Conservation (phyloP, 2,888 invertebrate species). For the Erebia palarica region DNA sequence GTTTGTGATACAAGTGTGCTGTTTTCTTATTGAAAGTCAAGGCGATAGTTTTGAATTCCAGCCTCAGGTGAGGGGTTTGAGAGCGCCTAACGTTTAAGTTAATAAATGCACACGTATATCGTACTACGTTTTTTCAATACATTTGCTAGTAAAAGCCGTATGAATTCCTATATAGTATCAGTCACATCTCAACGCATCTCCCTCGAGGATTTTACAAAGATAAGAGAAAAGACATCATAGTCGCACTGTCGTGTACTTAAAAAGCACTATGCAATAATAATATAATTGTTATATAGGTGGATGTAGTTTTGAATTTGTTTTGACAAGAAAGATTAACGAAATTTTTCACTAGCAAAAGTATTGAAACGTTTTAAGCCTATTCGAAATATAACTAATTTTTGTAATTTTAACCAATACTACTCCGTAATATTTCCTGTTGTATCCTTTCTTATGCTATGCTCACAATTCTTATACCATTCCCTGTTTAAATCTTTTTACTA, state of each 20-base stretch:
- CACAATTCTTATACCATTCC: neutral
- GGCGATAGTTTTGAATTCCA: neutral
- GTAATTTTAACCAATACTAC: conserved; percentile 2
- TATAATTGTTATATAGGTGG: neutral
- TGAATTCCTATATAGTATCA: neutral
- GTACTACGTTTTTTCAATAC: conserved; percentile 10
- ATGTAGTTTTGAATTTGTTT: neutral
- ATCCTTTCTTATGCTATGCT: neutral
- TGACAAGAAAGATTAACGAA: neutral
- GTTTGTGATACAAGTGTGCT: conserved; percentile 1
- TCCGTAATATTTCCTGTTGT: neutral
- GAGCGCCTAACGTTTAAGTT: neutral
- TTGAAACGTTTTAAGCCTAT: conserved; percentile 1
- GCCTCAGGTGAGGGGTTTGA: conserved; percentile 5
- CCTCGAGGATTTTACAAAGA: neutral
- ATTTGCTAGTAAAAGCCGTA: neutral
- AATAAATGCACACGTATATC: conserved; percentile 1
- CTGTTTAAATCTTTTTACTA: neutral
- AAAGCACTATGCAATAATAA: neutral
- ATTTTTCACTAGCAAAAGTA: neutral
- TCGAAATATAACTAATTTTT: conserved; percentile 3
- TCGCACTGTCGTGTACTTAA: neutral
- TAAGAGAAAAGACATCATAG: neutral
- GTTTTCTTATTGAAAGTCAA: neutral
- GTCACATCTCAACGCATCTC: neutral